Conservation (phyloP, 2,888 invertebrate genomes). For the Megalurothrips usitatus region DNA sequence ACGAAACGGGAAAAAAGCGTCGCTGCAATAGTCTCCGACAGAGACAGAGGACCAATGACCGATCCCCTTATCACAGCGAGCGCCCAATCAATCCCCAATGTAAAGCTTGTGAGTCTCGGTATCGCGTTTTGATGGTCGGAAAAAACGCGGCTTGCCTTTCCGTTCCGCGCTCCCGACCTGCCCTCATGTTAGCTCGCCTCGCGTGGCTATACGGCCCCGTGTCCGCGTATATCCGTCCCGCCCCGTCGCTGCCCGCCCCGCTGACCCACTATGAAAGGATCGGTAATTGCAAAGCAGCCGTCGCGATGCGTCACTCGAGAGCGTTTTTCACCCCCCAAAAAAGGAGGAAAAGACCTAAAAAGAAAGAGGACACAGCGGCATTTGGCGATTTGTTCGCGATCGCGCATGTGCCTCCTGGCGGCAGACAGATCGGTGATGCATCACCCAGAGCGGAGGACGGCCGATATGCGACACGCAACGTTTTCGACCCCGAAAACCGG, state of each 20-base stretch:
- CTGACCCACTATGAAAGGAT: not conserved
- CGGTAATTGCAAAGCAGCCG: not conserved
- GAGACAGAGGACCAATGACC: slow-evolving; percentile 11
- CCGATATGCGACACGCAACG: not conserved
- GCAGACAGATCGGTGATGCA: not conserved
- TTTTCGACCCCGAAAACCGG: slow-evolving; percentile 3
- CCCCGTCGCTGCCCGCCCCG: not conserved
- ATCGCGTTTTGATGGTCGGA: too few species aligned
- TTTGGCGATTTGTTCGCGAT: not conserved
- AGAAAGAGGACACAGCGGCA: not conserved
- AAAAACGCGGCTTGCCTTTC: not conserved
- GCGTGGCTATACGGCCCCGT: not conserved
- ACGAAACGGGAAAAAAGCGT: not conserved
- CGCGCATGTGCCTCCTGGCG: not conserved
- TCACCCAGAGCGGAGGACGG: not conserved
- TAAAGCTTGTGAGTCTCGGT: not conserved
- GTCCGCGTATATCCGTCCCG: not conserved
- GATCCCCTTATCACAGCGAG: not conserved
- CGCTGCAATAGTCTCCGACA: not conserved
- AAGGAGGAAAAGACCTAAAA: not conserved
- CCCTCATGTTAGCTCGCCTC: not conserved
- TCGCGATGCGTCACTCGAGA: not conserved
- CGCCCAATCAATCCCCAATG: not conserved
- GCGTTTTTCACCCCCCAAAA: not conserved
- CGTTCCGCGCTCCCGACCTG: not conserved